Evolutionary conservation across 2,797 vertebrate species (phyloP), one percentile per base, ranked within the genome.

Genomic region (Poeciliopsis infans): DNA sequence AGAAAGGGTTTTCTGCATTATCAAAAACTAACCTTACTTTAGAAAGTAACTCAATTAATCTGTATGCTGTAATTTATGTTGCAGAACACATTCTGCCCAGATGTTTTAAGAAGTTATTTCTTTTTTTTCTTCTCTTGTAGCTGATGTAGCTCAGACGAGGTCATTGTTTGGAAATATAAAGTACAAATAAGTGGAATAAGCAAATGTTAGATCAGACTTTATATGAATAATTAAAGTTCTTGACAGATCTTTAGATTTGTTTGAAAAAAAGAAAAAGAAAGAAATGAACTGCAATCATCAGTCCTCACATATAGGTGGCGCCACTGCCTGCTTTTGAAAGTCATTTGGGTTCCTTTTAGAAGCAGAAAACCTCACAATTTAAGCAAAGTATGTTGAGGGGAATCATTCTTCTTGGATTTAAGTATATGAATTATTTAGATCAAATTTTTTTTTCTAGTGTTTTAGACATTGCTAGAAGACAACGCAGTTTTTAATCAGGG

Each of bases 151-250:
- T 68, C 36, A 68, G 20, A 25, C 4, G 20, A 68, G 8, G 39
- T 39, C 11, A 36, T 12, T 68, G 64, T 20, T 20, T 39, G 64
- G 64, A 11, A 68, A 68, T 41, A 41, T 2, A 68, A 36, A 64
- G 25, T 12, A 25, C 4, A 68, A 68, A 41, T 20, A 64, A 41
- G 39, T 68, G 36, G 64, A 86, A 78, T 72, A 64, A 76, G n/a
- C 16, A 10, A 51, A 23, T 61, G 57, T 64, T 72, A 7, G 36
- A 55, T 53, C 61, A 68, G 75, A 79, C 79, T 77, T 79, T 20
- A 72, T 78, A 41, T 20, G 10, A 68, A 41, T 23, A 68, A 68
- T 41, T 68, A 41, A 41, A 25, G 20, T 68, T 41, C 20, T 41
- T 41, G 43, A 71, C 6, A 71, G 13, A n/a, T 28, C 6, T 70